phyloP scores from a whole-genome alignment of 1,140 invertebrate genomes.

The Hycleus phaleratus region DNA sequence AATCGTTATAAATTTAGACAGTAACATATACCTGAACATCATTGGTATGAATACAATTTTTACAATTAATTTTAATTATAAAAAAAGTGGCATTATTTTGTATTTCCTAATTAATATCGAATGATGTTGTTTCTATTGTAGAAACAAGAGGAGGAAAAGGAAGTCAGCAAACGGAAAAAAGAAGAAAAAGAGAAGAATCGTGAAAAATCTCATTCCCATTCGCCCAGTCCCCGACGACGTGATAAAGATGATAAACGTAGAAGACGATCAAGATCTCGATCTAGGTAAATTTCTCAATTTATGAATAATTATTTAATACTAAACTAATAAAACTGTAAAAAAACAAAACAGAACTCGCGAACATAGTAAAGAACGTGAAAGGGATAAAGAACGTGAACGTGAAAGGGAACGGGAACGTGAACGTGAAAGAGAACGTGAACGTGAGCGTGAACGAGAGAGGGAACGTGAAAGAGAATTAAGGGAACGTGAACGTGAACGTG shows the following conservation, averaged over 20 bases:
- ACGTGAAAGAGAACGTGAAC: conserved; percentile 40
- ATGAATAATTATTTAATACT: not conserved
- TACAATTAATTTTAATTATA: conserved; percentile 10
- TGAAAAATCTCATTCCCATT: conserved; percentile 39
- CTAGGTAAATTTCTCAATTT: conserved; percentile 18
- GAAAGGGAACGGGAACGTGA: conserved; percentile 44
- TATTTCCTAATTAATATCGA: not conserved
- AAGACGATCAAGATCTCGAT: conserved; percentile 47
- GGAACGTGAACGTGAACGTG: conserved; percentile 42
- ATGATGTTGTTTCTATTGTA: conserved; percentile 44
- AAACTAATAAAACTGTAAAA: not conserved
- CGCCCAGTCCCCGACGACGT: conserved; percentile 34
- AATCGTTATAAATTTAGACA: conserved; percentile 4
- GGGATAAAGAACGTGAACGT: conserved; percentile 36
- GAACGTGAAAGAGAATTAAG: conserved; percentile 43
- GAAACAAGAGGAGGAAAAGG: conserved; percentile 57
- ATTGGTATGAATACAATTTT: conserved; percentile 23
- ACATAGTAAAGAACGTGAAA: conserved; percentile 18
- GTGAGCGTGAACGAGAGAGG: conserved; percentile 40
- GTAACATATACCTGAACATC: conserved; percentile 15
- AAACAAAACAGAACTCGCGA: conserved; percentile 14
- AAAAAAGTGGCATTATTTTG: conserved; percentile 1
- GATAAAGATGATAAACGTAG: conserved; percentile 35
- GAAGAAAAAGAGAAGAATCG: conserved; percentile 42
- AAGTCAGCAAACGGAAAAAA: conserved; percentile 38